Evolutionary conservation across 2,888 invertebrate species (phyloP).

Genomic region (Morpho deidamia): DNA sequence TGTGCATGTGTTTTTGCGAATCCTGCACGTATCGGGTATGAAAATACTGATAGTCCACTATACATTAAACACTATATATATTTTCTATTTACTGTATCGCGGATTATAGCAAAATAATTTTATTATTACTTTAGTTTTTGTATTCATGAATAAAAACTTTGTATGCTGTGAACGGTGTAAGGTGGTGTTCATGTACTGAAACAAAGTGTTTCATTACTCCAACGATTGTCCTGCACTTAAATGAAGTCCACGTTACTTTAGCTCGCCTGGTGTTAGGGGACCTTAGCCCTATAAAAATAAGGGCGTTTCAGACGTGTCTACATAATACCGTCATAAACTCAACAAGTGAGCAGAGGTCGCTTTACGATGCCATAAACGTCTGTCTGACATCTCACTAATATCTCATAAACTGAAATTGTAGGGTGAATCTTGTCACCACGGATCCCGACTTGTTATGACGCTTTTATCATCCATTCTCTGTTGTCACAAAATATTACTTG

Average conservation of each 20-base stretch:
- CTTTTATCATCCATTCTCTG: conserved; percentile 14
- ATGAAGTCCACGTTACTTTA: conserved; percentile 10
- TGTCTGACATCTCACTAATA: conserved; percentile 68
- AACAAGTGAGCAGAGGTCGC: conserved; percentile 69
- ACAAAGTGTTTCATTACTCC: conserved; percentile 8
- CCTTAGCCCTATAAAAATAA: conserved; percentile 28
- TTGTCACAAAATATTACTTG: conserved; percentile 11
- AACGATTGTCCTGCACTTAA: conserved; percentile 7
- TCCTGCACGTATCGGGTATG: too few species aligned
- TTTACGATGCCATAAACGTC: conserved; percentile 65
- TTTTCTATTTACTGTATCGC: too few species aligned
- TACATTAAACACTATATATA: too few species aligned
- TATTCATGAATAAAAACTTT: too few species aligned
- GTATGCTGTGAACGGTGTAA: too few species aligned
- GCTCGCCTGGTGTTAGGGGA: conserved; percentile 17
- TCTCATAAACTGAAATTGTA: conserved; percentile 53
- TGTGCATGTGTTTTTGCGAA: too few species aligned
- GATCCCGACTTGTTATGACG: conserved; percentile 24
- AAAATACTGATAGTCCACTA: too few species aligned
- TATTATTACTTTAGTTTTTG: too few species aligned
- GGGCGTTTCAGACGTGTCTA: conserved; percentile 29
- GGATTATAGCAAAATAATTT: too few species aligned
- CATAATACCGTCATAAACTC: conserved; percentile 47
- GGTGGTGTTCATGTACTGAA: too few species aligned
- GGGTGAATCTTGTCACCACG: conserved; percentile 31